These are phyloP conservation scores for Lutraria rhynchaena DNA, from an alignment of 1,140 invertebrate species.

Conservation along the genomic window DNA sequence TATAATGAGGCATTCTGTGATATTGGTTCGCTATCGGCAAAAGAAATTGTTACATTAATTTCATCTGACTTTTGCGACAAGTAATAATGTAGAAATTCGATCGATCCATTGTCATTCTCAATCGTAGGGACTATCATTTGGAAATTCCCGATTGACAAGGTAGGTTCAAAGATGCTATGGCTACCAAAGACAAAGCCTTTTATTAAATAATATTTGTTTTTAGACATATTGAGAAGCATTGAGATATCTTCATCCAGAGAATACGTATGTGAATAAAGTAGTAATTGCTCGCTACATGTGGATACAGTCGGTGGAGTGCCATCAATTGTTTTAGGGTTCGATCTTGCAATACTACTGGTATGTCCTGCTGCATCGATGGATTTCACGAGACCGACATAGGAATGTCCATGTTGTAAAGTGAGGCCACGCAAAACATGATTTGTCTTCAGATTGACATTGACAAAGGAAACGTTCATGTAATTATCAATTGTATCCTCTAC, in stretches of 20 bases:
- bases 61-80: not conserved
- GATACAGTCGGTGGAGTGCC: constrained; percentile 33
- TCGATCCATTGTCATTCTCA: not conserved
- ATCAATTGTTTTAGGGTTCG: constrained; percentile 50
- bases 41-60: not conserved
- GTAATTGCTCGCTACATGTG: not conserved
- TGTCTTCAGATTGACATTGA: constrained; percentile 40
- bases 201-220: not conserved
- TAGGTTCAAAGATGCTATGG: not conserved
- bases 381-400: constrained; percentile 53
- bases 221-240: not conserved
- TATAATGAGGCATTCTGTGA: not conserved
- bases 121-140: not conserved
- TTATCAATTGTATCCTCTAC: not conserved
- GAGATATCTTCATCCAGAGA: not conserved
- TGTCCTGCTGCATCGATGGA: constrained; percentile 61
- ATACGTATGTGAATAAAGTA: no score
- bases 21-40: no score
- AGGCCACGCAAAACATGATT: constrained; percentile 29
- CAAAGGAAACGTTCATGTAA: not conserved
- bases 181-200: not conserved
- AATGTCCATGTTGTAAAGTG: constrained; percentile 35
- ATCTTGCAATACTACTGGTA: constrained; percentile 23
- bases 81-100: not conserved
- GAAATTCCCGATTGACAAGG: not conserved